Percentiles rank a stretch among this genome's conserved stretches.
These are phyloP conservation scores for Hemithea aestivaria DNA, from an alignment of 2,888 invertebrate genomes.

Conservation along the genomic window DNA sequence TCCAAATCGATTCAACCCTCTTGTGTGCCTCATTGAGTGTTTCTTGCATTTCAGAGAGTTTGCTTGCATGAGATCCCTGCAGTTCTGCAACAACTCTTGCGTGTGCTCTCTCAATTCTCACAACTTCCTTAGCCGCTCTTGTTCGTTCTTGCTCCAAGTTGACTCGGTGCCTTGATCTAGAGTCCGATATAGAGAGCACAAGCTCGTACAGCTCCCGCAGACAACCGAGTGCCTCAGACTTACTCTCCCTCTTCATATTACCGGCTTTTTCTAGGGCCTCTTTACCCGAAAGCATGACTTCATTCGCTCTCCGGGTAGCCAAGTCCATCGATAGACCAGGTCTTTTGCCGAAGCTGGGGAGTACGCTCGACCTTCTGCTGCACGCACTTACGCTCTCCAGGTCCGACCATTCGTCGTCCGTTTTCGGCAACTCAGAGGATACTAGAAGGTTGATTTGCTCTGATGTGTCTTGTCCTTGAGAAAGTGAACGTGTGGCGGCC, in stretches of 20 bases:
- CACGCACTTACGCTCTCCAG: neutral
- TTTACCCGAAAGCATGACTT: constrained; percentile 16
- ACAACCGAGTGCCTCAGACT: constrained; percentile 9
- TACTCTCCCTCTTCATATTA: constrained; percentile 21
- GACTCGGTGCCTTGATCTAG: constrained; percentile 15
- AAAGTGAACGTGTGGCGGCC: neutral
- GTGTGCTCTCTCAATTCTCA: constrained; percentile 14
- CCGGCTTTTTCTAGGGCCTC: constrained; percentile 20
- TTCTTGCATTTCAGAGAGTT: constrained; percentile 1
- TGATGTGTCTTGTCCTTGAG: neutral
- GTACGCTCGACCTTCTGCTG: neutral
- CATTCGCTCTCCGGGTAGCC: constrained; percentile 20
- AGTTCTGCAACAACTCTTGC: neutral
- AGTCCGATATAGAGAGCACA: constrained; percentile 22
- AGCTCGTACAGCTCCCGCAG: constrained; percentile 22
- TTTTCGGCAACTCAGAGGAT: neutral
- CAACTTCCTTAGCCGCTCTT: constrained; percentile 1
- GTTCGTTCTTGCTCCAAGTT: constrained; percentile 19
- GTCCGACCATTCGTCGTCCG: too few species aligned
- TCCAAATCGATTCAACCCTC: neutral
- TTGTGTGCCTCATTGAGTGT: neutral
- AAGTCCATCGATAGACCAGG: constrained; percentile 16
- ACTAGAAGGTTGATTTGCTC: neutral
- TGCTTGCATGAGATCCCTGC: neutral
- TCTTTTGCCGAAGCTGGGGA: neutral